A percentile compares a stretch with the other conserved stretches of the same genome.
Conservation (phyloP, 1,140 invertebrate genomes). For the Venturia canescens region DNA sequence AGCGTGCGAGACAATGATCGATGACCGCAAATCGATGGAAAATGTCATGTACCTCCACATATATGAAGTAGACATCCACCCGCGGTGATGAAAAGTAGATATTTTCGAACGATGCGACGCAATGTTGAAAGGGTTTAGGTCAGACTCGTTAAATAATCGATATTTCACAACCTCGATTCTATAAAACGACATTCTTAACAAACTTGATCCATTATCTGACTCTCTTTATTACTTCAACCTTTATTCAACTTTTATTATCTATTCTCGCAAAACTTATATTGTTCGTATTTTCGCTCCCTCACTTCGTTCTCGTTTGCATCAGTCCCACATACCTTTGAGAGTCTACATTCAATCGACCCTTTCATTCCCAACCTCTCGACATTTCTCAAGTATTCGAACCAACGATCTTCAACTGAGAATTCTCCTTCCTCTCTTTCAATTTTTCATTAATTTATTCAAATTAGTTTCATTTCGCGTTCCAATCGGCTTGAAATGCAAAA, state of each 20-base stretch:
- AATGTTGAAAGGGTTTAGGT: conserved; percentile 15
- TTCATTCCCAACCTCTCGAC: too few relatives aligned
- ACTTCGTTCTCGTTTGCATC: too few relatives aligned
- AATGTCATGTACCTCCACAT: background rate
- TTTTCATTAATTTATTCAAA: too few relatives aligned
- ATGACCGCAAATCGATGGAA: background rate
- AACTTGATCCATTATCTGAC: background rate
- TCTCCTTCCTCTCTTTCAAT: too few relatives aligned
- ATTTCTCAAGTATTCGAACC: too few relatives aligned
- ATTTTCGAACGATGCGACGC: conserved; percentile 7
- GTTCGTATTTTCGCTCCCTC: too few relatives aligned
- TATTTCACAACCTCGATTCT: conserved; percentile 10
- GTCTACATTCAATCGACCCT: too few relatives aligned
- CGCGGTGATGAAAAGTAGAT: background rate
- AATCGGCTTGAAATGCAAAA: too few relatives aligned
- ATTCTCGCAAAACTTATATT: background rate
- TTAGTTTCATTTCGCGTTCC: too few relatives aligned
- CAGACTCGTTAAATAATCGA: conserved; percentile 1
- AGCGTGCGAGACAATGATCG: too few relatives aligned
- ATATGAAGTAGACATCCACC: background rate
- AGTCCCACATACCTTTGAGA: too few relatives aligned
- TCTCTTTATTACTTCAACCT: background rate
- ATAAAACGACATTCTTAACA: background rate
- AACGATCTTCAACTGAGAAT: too few relatives aligned
- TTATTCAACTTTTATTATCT: background rate